Evolutionary conservation across 2,888 invertebrate genomes (phyloP).

Genomic region (Pollenia angustigena): DNA sequence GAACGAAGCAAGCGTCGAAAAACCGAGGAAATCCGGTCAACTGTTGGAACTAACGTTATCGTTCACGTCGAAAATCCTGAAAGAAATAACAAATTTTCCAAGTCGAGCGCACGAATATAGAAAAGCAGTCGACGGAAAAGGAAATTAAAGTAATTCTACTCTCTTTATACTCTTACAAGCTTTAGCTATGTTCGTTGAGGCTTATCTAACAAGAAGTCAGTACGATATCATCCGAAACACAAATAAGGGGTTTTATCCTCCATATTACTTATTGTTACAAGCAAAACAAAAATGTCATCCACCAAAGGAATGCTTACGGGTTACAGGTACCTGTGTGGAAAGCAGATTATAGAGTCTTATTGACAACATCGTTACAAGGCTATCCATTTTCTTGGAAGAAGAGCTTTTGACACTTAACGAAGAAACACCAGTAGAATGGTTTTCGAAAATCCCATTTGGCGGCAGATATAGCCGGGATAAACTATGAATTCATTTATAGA

Average conservation of each 20-base stretch:
- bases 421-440: too few species aligned
- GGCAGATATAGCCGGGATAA: too few species aligned
- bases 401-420: too few species aligned
- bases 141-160: too few species aligned
- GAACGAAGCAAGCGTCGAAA: too few species aligned
- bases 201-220: neutral
- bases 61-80: too few species aligned
- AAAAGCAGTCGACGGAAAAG: neutral
- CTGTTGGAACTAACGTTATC: too few species aligned
- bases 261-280: conserved; percentile 21
- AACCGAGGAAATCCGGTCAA: too few species aligned
- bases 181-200: neutral
- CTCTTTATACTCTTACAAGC: neutral
- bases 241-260: neutral
- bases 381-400: too few species aligned
- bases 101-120: neutral
- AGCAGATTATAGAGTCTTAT: neutral
- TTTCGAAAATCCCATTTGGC: too few species aligned
- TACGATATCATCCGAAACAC: conserved; percentile 19
- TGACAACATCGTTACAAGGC: neutral
- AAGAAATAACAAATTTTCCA: too few species aligned
- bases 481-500: too few species aligned
- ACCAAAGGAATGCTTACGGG: conserved; percentile 3
- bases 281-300: conserved; percentile 16
- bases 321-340: conserved; percentile 7